Evolutionary conservation across 2,797 vertebrate species (phyloP).

Genomic region (Tamandua tetradactyla): DNA sequence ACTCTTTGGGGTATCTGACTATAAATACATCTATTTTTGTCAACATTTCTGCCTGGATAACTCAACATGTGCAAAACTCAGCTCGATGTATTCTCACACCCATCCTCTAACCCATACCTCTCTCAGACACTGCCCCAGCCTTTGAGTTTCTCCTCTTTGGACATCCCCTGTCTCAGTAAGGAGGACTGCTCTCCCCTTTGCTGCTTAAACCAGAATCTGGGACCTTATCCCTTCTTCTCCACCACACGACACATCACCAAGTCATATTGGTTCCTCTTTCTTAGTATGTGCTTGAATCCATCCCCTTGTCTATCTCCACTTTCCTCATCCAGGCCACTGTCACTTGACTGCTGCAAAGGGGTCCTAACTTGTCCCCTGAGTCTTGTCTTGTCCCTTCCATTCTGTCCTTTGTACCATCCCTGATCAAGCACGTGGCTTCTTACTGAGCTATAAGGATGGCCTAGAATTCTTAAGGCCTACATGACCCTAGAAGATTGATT

Average conservation of each 20-base stretch:
- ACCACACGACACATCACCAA: background rate
- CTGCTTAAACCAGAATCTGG: background rate
- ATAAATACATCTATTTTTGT: fast-evolving
- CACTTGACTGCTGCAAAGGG: background rate
- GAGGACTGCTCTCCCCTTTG: too few species aligned
- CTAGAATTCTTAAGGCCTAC: background rate
- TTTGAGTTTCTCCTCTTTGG: background rate
- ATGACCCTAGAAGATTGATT: background rate
- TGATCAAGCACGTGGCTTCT: background rate
- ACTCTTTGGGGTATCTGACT: background rate
- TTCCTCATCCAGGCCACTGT: background rate
- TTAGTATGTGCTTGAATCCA: background rate
- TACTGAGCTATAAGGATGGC: background rate
- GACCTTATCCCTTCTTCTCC: background rate
- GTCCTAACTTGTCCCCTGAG: background rate
- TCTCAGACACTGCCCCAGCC: background rate
- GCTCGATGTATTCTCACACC: background rate
- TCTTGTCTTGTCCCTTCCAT: background rate
- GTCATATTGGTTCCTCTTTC: background rate
- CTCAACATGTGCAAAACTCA: fast-evolving
- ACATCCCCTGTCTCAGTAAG: background rate
- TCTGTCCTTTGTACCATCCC: background rate
- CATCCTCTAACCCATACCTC: background rate
- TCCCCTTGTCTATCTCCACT: background rate
- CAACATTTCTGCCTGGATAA: background rate